Conservation (phyloP, 2,888 invertebrate genomes). For the Tyria jacobaeae region DNA sequence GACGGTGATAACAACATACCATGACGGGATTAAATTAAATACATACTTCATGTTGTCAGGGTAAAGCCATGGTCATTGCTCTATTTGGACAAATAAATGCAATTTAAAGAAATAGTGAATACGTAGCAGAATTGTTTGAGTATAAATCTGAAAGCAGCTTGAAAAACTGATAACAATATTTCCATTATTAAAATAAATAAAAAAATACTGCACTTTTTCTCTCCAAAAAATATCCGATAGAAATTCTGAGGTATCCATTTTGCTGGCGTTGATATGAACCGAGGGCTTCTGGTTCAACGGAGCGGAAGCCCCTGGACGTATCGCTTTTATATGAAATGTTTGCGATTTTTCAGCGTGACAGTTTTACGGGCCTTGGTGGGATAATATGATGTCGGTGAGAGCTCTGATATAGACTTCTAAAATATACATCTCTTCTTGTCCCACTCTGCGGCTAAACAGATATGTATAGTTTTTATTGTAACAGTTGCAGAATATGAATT, state of each 20-base stretch:
- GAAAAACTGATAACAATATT: not conserved
- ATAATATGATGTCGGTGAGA: slow-evolving; percentile 1
- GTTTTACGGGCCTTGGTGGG: slow-evolving; percentile 7
- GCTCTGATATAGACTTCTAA: not conserved
- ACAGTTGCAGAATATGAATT: no score
- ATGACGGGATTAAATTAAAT: no score
- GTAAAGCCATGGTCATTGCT: not conserved
- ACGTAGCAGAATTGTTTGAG: not conserved
- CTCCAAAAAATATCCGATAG: slow-evolving; percentile 15
- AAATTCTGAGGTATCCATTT: slow-evolving; percentile 34
- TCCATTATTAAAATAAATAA: not conserved
- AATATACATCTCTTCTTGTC: no score
- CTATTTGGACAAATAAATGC: not conserved
- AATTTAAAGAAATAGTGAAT: not conserved
- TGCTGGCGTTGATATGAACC: slow-evolving; percentile 35
- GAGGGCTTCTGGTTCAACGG: slow-evolving; percentile 44
- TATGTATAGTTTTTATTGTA: no score
- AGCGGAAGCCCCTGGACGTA: slow-evolving; percentile 36
- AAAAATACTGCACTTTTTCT: not conserved
- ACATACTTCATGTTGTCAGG: no score
- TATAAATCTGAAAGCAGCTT: not conserved
- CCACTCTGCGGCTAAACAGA: no score
- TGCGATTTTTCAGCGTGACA: slow-evolving; percentile 24
- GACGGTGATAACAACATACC: no score
- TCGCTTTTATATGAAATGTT: slow-evolving; percentile 31